Evolutionary conservation across 2,888 invertebrate genomes (phyloP).

Genomic region (Physocephala rufipes): DNA sequence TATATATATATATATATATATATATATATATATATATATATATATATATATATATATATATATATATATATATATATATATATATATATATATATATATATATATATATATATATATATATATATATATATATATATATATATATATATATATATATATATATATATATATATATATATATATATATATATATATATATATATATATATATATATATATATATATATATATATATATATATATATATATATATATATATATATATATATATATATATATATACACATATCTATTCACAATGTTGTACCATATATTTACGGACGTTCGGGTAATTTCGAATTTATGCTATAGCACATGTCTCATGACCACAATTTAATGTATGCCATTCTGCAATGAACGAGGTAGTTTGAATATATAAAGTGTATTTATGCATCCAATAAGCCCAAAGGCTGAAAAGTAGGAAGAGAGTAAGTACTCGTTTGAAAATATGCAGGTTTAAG

Average conservation of each 20-base stretch:
- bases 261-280: background rate
- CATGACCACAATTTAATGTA: background rate
- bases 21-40: background rate
- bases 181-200: background rate
- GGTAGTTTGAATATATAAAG: slow-evolving; percentile 5
- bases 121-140: background rate
- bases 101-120: background rate
- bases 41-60: background rate
- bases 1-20: background rate
- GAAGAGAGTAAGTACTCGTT: too few species aligned
- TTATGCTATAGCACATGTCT: background rate
- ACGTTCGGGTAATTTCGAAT: background rate
- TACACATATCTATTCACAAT: too few species aligned
- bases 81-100: background rate
- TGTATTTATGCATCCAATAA: background rate
- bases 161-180: background rate
- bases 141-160: background rate
- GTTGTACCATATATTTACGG: background rate
- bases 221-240: background rate
- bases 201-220: background rate
- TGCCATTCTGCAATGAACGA: background rate
- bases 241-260: background rate
- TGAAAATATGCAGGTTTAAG: too few species aligned
- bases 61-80: background rate
- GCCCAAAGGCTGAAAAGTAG: too few species aligned